Conservation (phyloP, 2,113 vertebrate genomes). For the Dicerorhinus sumatrensis region DNA sequence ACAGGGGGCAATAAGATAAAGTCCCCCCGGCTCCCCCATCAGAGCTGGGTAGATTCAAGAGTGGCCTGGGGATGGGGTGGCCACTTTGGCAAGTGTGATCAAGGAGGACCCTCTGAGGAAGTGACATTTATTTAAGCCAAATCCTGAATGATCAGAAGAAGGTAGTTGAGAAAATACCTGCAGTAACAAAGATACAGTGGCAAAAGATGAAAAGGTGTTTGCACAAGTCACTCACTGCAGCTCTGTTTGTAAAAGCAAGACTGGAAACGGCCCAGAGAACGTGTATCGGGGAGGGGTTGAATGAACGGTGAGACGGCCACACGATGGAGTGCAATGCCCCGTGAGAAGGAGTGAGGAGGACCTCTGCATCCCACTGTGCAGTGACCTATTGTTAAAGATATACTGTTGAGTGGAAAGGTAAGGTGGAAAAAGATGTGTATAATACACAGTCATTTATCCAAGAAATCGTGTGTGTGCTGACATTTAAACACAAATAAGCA, state of each 20-base stretch:
- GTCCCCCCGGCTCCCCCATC: no score
- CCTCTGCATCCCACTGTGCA: background rate
- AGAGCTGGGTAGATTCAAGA: background rate
- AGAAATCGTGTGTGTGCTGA: background rate
- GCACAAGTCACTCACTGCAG: background rate
- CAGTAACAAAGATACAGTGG: background rate
- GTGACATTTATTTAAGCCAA: background rate
- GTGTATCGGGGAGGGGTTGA: no score
- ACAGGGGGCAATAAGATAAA: background rate
- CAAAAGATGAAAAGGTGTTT: background rate
- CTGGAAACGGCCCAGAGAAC: background rate
- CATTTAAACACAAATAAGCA: background rate
- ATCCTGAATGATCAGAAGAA: background rate
- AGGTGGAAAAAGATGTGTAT: background rate
- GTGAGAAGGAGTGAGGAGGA: no score
- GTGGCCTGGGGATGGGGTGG: background rate
- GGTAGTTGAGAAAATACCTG: background rate
- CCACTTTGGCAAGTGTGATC: background rate
- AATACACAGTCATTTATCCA: background rate
- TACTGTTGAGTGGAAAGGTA: background rate
- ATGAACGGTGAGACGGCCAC: no score
- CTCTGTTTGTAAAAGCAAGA: background rate
- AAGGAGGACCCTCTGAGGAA: background rate
- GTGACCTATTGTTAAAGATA: background rate
- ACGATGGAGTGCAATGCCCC: rapidly evolving